Base-by-base conservation (phyloP, 92 coral and sea anemone genomes). In the Epizoanthus rinbou region DNA sequence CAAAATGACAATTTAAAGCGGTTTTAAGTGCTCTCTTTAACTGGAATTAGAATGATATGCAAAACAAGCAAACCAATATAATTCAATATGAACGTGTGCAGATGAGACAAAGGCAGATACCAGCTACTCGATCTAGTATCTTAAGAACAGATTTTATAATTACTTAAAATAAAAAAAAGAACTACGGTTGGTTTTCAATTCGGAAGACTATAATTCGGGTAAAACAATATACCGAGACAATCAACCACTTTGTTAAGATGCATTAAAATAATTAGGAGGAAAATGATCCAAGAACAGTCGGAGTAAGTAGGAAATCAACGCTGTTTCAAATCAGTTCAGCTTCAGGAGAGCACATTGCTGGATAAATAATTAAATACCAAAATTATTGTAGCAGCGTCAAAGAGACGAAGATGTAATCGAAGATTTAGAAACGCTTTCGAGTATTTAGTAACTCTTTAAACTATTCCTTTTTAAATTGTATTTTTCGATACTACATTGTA, bases 51-150 rank as follows among this genome's bases (percentile, higher is more conserved):
- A 78, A 78, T 78, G 63, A 53, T 60, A 78, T 89, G 80, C 23
- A 80, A 86, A 75, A 25, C 28, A 59, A 75, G 41, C 25, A 80
- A 66, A 69, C 76, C 24, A 17, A 64, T 28, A 14, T 52, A 81
- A 69, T 67, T 65, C 85, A 53, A 66, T 67, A 66, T 81, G 85
- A 67, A 60, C 56, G 65, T 71, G 85, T 81, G 64, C 50, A 9
- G 14, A 35, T n/a, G 67, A 68, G 75, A 66, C 85, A 81, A 81
- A 66, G 75, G 69, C 66, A 57, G 74, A 57, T 67, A 81, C 85
- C 76, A 81, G 76, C 76, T 81, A 67, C 67, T 81, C 76, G 57
- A 35, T 81, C 75, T 59, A 52, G 72, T 78, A 78, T 78, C 69
- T 78, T 62, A 78, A 62, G 82, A 78, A 78, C 82, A 78, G 64